Percentiles rank a stretch among this genome's conserved stretches.
These are phyloP conservation scores for Cartodere bifasciata DNA, from an alignment of 2,888 invertebrate genomes.

Conservation along the genomic window DNA sequence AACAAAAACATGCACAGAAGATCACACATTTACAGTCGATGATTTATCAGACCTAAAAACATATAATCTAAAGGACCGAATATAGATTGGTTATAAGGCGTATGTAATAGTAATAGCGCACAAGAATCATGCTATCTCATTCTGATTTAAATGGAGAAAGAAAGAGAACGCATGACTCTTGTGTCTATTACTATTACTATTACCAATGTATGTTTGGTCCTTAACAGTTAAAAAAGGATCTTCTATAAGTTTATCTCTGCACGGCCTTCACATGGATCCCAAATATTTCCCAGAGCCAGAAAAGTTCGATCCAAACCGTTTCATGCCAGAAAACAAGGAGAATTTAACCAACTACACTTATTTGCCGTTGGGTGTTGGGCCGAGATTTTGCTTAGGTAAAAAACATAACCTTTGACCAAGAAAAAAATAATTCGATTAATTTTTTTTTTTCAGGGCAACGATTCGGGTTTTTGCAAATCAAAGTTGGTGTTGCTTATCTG, in stretches of 20 bases:
- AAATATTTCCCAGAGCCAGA: conserved; percentile 17
- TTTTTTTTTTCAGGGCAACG: conserved; percentile 14
- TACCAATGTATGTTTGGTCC: no score
- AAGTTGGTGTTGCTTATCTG: conserved; percentile 27
- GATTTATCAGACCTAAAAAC: conserved; percentile 19
- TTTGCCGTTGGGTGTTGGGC: conserved; percentile 25
- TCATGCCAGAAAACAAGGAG: conserved; percentile 21
- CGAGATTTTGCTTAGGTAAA: conserved; percentile 24
- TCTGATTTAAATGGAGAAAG: no score
- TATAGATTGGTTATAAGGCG: no score
- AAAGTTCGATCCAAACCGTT: conserved; percentile 17
- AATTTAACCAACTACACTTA: conserved; percentile 21
- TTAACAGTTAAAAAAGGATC: conserved; percentile 16
- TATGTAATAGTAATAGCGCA: no score
- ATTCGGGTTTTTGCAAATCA: conserved; percentile 23
- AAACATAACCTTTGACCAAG: no score
- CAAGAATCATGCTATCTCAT: no score
- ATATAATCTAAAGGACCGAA: no score
- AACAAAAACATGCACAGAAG: conserved; percentile 17
- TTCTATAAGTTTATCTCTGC: conserved; percentile 15
- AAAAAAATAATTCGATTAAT: conserved; percentile 3
- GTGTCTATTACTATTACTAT: no score
- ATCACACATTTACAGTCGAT: no score
- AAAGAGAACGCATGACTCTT: no score
- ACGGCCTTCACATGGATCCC: conserved; percentile 16